A percentile compares a stretch with the other conserved stretches of the same genome.
These are phyloP conservation scores for Coelopa pilipes DNA, from an alignment of 2,888 invertebrate genomes.

Conservation along the genomic window DNA sequence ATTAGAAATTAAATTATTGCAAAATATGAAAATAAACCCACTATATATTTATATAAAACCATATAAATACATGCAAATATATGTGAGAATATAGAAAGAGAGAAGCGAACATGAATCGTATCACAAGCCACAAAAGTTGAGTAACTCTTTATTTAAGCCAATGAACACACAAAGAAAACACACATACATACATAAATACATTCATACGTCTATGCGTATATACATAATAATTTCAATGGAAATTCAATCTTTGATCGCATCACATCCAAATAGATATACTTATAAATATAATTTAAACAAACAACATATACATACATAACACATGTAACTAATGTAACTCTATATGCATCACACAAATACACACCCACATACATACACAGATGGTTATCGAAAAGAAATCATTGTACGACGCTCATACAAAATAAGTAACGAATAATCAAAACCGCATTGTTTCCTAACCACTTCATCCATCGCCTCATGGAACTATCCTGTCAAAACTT, in stretches of 20 bases:
- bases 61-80: too few species aligned
- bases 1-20: conserved; percentile 39
- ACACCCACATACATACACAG: conserved; percentile 33
- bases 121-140: conserved; percentile 19
- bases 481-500: not conserved
- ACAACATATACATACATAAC: not conserved
- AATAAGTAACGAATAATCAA: conserved; percentile 33
- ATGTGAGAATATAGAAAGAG: not conserved
- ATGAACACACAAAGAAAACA: not conserved
- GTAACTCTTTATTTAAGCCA: conserved; percentile 20
- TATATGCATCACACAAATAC: conserved; percentile 19
- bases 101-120: conserved; percentile 1
- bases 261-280: not conserved
- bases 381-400: conserved; percentile 40
- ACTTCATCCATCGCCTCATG: too few species aligned
- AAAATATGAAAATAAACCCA: conserved; percentile 4
- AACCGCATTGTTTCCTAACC: conserved; percentile 28
- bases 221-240: too few species aligned
- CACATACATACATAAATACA: not conserved
- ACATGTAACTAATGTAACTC: not conserved
- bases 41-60: too few species aligned
- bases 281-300: conserved; percentile 10
- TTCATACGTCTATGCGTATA: not conserved
- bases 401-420: conserved; percentile 31
- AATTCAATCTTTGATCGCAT: too few species aligned